Evolutionary conservation across 2,113 vertebrate genomes (phyloP).

Genomic region (Oceanites oceanicus): DNA sequence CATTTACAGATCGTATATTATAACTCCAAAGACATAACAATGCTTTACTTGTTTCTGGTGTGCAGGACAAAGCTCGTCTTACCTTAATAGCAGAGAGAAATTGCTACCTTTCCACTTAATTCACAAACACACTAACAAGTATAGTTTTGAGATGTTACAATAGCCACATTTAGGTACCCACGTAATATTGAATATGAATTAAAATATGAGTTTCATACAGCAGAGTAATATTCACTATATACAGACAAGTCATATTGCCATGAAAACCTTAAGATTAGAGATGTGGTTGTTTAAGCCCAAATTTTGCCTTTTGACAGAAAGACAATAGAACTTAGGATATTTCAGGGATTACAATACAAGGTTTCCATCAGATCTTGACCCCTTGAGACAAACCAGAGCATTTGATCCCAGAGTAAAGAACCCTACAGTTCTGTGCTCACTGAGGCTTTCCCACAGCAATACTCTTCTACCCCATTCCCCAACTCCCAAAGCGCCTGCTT

Average conservation of each 20-base stretch:
- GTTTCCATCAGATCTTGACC: not conserved
- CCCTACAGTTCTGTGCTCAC: conserved; percentile 17
- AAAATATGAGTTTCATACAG: not conserved
- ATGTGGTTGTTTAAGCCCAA: not conserved
- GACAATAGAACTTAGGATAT: not conserved
- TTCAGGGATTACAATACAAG: not conserved
- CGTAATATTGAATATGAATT: not conserved
- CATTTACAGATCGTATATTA: not conserved
- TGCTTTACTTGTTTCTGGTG: not conserved
- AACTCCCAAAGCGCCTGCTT: not conserved
- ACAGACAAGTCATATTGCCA: not conserved
- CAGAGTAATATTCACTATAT: not conserved
- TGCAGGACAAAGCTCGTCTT: not conserved
- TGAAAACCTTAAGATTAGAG: not conserved
- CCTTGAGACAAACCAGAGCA: not conserved
- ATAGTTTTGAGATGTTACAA: not conserved
- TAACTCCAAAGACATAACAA: not conserved
- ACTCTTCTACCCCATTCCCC: not conserved
- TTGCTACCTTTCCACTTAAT: not conserved
- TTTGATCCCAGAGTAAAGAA: not conserved
- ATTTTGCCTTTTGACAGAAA: not conserved
- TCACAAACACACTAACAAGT: not conserved
- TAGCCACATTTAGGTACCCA: not conserved
- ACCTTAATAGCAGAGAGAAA: not conserved
- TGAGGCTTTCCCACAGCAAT: not conserved